A percentile compares a stretch with the other conserved stretches of the same genome.
Evolutionary conservation across 2,113 vertebrate genomes (phyloP).

Genomic region (Catharus minimus): DNA sequence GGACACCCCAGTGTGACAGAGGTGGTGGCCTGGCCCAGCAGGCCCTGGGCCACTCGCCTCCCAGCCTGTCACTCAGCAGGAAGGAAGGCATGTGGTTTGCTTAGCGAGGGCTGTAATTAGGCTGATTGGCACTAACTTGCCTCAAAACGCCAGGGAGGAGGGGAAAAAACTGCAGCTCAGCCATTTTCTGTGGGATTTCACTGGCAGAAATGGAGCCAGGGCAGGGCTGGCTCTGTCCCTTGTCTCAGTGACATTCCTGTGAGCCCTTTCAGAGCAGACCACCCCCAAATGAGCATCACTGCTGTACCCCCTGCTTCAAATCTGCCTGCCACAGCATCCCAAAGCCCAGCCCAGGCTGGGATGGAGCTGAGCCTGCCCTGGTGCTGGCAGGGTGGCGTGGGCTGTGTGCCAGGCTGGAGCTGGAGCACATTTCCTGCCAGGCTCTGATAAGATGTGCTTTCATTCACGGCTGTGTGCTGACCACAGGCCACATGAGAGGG

Average conservation of each 20-base stretch:
- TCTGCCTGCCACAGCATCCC: background rate
- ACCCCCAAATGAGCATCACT: background rate
- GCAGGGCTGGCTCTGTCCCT: background rate
- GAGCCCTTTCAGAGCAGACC: background rate
- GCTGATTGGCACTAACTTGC: slow-evolving; percentile 37
- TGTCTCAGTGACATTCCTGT: accelerated
- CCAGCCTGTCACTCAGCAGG: slow-evolving; percentile 4
- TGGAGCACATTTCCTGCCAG: background rate
- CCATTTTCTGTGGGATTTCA: background rate
- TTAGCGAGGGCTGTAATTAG: slow-evolving; percentile 32
- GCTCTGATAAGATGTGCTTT: background rate
- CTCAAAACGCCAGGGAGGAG: slow-evolving; percentile 17
- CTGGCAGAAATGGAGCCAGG: background rate
- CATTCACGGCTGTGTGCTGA: slow-evolving; percentile 30
- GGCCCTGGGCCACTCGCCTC: background rate
- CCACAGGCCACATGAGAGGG: background rate
- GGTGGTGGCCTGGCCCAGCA: background rate
- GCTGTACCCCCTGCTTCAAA: accelerated
- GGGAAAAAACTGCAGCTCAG: background rate
- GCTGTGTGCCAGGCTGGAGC: background rate
- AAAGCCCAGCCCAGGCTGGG: accelerated
- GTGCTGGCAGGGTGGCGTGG: background rate
- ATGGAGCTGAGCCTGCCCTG: background rate
- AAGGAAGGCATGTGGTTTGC: slow-evolving; percentile 32
- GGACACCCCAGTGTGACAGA: background rate